A percentile compares a stretch with the other conserved stretches of the same genome.
Evolutionary conservation across 35 echinoderm and acorn worm genomes (phyloP).

Genomic region (Ptychodera flava): DNA sequence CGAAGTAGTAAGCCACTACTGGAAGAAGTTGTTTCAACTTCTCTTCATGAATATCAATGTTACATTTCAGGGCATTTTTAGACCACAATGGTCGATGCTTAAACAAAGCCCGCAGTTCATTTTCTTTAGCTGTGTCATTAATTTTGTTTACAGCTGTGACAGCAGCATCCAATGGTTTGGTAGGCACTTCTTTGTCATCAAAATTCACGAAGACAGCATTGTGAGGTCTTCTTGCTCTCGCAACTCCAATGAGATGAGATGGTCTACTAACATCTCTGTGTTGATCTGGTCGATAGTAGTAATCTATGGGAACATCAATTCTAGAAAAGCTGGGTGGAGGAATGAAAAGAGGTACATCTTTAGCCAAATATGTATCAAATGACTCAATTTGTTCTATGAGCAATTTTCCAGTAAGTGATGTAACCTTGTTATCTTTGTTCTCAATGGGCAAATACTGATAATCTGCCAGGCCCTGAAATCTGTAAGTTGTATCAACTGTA

Average conservation of each 20-base stretch:
- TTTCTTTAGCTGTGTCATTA: neutral
- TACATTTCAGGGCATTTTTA: constrained; percentile 38
- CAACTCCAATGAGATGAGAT: constrained; percentile 6
- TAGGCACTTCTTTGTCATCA: constrained; percentile 8
- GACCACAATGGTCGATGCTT: constrained; percentile 69
- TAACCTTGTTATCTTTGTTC: constrained; percentile 12
- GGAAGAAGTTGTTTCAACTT: constrained; percentile 50
- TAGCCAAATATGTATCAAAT: constrained; percentile 17
- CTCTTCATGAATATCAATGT: constrained; percentile 11
- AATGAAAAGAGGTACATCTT: constrained; percentile 47
- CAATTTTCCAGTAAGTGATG: neutral
- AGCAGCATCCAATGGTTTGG: constrained; percentile 11
- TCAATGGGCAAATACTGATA: constrained; percentile 49
- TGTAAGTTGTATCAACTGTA: constrained; percentile 34
- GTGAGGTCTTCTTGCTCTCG: constrained; percentile 8
- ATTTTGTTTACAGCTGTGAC: neutral
- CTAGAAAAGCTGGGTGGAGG: constrained; percentile 63
- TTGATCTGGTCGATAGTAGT: constrained; percentile 55
- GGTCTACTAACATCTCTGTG: neutral
- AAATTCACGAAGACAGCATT: constrained; percentile 21
- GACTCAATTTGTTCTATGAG: neutral
- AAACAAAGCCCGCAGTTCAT: constrained; percentile 20
- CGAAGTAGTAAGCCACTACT: constrained; percentile 54
- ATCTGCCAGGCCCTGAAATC: constrained; percentile 44
- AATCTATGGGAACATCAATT: constrained; percentile 38